A percentile compares a stretch with the other conserved stretches of the same genome.
These are phyloP conservation scores for Oreochromis mossambicus DNA, from an alignment of 2,797 vertebrate species.

Conservation along the genomic window DNA sequence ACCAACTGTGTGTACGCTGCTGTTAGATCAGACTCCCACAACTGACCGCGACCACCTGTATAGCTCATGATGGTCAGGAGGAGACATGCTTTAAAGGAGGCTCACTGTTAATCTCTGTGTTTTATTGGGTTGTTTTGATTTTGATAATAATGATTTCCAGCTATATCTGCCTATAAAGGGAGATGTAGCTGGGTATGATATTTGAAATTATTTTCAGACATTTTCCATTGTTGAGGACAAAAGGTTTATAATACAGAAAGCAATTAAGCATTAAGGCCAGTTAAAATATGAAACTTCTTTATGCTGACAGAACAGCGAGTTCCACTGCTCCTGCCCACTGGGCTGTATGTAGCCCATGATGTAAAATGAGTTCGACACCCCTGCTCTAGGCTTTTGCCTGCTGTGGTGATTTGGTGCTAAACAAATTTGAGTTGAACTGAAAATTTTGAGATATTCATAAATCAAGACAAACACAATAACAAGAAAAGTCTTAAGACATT, in stretches of 20 bases:
- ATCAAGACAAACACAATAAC: neutral
- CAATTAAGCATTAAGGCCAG: neutral
- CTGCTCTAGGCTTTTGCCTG: neutral
- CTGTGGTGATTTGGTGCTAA: neutral
- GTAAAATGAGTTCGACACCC: neutral
- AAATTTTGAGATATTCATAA: neutral
- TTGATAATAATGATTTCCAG: neutral
- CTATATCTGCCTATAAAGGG: neutral
- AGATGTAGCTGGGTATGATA: accelerated
- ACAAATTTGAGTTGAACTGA: neutral
- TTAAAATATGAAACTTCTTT: neutral
- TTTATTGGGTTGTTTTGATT: neutral
- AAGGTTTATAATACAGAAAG: neutral
- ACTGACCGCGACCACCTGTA: accelerated
- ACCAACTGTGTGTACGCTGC: neutral
- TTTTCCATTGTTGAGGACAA: neutral
- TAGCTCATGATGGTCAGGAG: neutral
- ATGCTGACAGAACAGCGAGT: neutral
- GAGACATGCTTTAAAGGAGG: neutral
- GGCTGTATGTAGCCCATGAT: accelerated
- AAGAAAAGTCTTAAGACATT: neutral
- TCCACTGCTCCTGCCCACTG: neutral
- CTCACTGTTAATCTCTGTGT: neutral
- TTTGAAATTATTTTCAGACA: neutral
- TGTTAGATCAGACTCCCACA: neutral